phyloP scores from a whole-genome alignment of 2,797 vertebrate genomes.

The Lagorchestes hirsutus region DNA sequence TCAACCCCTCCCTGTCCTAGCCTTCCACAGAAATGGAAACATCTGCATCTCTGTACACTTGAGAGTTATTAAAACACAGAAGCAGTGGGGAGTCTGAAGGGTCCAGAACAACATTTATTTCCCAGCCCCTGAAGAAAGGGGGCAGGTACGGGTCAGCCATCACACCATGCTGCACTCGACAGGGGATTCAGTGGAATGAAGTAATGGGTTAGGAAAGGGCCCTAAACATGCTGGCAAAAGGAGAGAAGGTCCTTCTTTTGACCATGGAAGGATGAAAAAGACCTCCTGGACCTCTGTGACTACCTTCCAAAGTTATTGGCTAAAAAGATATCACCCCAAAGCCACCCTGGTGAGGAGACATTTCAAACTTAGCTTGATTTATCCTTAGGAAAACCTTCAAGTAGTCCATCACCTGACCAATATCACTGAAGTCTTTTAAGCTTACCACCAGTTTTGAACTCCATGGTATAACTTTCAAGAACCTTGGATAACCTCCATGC shows the following conservation, averaged over 20 bases:
- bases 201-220: background rate
- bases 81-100: conserved; percentile 53
- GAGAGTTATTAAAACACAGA: conserved; percentile 62
- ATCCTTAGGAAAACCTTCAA: background rate
- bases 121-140: conserved; percentile 27
- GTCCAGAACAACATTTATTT: conserved; percentile 53
- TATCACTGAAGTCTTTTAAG: background rate
- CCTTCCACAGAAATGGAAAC: conserved; percentile 59
- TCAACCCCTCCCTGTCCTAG: conserved; percentile 25
- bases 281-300: background rate
- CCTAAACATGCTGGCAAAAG: background rate
- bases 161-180: background rate
- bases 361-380: background rate
- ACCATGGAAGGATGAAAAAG: background rate
- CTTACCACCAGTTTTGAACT: background rate
- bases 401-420: background rate
- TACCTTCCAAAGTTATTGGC: background rate
- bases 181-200: background rate
- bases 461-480: background rate
- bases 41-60: conserved; percentile 62
- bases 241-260: background rate
- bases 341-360: background rate
- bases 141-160: conserved; percentile 17
- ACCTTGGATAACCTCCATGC: background rate
- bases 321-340: background rate